A percentile compares a stretch with the other conserved stretches of the same genome.
Conservation (phyloP, 2,797 vertebrate genomes). For the Phaenicophaeus curvirostris region DNA sequence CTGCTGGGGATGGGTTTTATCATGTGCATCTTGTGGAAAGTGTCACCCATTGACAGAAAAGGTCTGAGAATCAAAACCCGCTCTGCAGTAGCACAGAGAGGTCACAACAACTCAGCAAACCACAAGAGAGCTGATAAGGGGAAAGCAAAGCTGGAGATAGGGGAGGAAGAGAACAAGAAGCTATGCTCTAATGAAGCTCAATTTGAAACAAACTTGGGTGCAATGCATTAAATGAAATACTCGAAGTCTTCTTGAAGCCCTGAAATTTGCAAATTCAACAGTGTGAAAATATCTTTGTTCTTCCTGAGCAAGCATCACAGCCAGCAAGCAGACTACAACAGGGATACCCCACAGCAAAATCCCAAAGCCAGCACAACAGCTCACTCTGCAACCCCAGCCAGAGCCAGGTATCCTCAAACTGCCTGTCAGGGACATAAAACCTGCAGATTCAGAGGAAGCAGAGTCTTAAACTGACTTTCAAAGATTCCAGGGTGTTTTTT, state of each 20-base stretch:
- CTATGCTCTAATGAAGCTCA: neutral
- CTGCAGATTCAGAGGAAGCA: neutral
- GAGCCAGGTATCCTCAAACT: neutral
- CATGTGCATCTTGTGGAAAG: neutral
- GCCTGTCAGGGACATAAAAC: neutral
- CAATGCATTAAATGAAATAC: neutral
- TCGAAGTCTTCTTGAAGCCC: neutral
- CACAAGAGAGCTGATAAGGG: neutral
- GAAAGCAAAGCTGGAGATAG: neutral
- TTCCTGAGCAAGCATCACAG: neutral
- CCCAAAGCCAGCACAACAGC: neutral
- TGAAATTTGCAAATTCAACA: neutral
- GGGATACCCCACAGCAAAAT: neutral
- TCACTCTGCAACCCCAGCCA: neutral
- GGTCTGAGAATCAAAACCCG: neutral
- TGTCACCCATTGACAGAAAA: neutral
- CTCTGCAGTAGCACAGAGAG: neutral
- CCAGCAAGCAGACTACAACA: neutral
- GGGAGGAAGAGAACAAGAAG: neutral
- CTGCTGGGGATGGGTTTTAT: rapidly evolving
- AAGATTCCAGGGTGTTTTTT: neutral
- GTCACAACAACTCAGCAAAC: neutral
- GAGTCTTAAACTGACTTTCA: neutral
- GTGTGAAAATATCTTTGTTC: neutral
- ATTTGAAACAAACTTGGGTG: neutral